Evolutionary conservation across 23 tunicate genomes (phyloP), one percentile per base, ranked within the genome.

Genomic region (Ascidia mentula): DNA sequence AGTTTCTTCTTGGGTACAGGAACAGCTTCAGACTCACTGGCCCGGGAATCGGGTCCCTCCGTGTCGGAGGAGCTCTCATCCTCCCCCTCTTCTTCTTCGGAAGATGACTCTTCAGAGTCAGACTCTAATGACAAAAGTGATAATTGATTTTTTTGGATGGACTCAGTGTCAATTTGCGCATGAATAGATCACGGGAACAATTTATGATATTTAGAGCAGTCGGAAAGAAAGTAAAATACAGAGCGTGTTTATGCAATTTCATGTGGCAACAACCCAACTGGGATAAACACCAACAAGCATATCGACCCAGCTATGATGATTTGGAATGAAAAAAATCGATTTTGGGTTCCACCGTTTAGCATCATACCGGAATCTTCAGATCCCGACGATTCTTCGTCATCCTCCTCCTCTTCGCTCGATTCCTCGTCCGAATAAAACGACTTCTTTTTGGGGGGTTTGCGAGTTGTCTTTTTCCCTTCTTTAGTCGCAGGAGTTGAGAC

Each of bases 371-470:
- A 86, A 20, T 86, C 84, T 45, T 86, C 84, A 32, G 61, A 72
- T 0, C 82, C 89, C 40, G 89, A 77, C 31, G 87, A 60, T 17
- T 38, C 40, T 30, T 34, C 28, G 40, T 31, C 36, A 33, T 79
- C 83, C 32, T 75, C 81, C 31, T 86, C 88, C 31, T 72, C 76
- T 20, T 82, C 92, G 38, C 73, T 61, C 31, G 89, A 83, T 22
- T 82, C 87, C 31, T 86, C 91, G 40, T 93, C 98, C 12, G 94
- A 88, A 69, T 93, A 93, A 46, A 93, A 88, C 15, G 98, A 93
- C 39, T 93, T 80, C 80, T 82, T 84, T 37, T 88, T 84, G 17
- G 75, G n/a, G 6, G 83, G 59, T 45, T 86, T 86, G 1, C 69
- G 38, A n/a, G 38, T 26, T 34, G 34, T 15, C 22, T 75, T 85